Conservation (phyloP, 2,888 invertebrate genomes). For the Cryptocephalus primarius region DNA sequence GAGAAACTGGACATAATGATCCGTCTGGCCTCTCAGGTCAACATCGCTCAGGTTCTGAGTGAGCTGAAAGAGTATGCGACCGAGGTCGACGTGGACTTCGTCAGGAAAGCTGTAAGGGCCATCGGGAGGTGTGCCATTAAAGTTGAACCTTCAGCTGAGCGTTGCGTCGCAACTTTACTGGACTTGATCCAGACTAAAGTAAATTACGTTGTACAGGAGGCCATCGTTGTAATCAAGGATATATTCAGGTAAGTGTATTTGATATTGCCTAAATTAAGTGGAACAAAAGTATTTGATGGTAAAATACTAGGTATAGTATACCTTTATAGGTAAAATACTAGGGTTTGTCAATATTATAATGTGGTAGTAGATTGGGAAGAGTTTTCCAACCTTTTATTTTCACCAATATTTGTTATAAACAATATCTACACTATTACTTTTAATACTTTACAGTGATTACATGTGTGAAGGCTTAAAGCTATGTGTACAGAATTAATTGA, state of each 20-base stretch:
- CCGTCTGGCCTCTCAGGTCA: conserved; percentile 91
- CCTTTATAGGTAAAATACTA: no score
- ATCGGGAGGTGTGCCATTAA: conserved; percentile 99
- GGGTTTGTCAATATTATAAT: no score
- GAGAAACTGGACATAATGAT: conserved; percentile 99
- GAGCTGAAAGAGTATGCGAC: conserved; percentile 98
- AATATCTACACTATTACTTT: no score
- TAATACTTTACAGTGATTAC: no score
- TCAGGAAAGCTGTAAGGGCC: conserved; percentile 95
- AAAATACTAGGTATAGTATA: no score
- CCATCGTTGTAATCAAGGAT: conserved; percentile 98
- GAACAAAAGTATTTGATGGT: no score
- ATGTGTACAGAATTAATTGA: no score
- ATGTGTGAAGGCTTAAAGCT: no score
- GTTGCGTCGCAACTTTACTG: conserved; percentile 93
- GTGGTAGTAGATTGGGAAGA: no score
- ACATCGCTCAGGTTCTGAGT: conserved; percentile 95
- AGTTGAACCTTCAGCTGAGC: conserved; percentile 93
- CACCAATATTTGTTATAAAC: no score
- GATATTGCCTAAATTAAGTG: neutral
- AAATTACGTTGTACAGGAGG: conserved; percentile 99
- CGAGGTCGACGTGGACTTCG: conserved; percentile 99
- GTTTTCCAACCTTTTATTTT: no score
- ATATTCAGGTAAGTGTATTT: conserved; percentile 57
- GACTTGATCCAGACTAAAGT: conserved; percentile 99